Percentiles rank a stretch among this genome's conserved stretches.
Conservation (phyloP, 2,888 invertebrate genomes). For the Oscheius myriophilus region DNA sequence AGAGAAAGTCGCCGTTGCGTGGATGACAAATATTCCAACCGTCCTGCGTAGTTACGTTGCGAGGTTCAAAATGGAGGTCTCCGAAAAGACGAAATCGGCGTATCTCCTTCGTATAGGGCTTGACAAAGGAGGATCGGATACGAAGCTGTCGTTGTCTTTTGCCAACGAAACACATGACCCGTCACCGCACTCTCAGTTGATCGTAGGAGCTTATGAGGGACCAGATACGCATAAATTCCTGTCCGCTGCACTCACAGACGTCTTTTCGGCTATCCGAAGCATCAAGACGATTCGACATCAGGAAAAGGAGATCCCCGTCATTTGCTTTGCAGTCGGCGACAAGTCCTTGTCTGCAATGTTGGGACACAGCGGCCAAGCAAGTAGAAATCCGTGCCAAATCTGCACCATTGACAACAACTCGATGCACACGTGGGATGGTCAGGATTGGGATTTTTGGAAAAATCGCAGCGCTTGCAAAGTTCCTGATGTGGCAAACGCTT, state of each 20-base stretch:
- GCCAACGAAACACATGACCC: not conserved
- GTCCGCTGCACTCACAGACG: too few species aligned
- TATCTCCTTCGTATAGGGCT: not conserved
- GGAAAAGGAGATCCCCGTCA: not conserved
- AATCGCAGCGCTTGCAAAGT: too few species aligned
- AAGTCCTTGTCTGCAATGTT: not conserved
- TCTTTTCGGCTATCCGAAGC: too few species aligned
- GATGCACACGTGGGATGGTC: too few species aligned
- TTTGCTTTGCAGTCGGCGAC: conserved; percentile 7
- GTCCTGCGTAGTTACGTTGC: not conserved
- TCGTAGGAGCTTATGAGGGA: not conserved
- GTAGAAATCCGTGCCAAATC: not conserved
- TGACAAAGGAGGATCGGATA: conserved; percentile 7
- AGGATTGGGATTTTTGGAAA: too few species aligned
- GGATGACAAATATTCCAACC: not conserved
- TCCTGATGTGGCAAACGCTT: too few species aligned
- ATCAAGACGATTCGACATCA: too few species aligned
- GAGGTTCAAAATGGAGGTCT: too few species aligned
- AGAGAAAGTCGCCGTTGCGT: not conserved
- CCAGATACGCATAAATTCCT: not conserved
- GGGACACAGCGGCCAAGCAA: conserved; percentile 1
- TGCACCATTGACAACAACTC: too few species aligned
- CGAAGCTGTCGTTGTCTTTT: conserved; percentile 8
- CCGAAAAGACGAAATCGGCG: not conserved
- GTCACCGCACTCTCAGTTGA: not conserved